Evolutionary conservation across 2,113 vertebrate genomes (phyloP), one percentile per base, ranked within the genome.

Genomic region (cat (Felis catus)): DNA sequence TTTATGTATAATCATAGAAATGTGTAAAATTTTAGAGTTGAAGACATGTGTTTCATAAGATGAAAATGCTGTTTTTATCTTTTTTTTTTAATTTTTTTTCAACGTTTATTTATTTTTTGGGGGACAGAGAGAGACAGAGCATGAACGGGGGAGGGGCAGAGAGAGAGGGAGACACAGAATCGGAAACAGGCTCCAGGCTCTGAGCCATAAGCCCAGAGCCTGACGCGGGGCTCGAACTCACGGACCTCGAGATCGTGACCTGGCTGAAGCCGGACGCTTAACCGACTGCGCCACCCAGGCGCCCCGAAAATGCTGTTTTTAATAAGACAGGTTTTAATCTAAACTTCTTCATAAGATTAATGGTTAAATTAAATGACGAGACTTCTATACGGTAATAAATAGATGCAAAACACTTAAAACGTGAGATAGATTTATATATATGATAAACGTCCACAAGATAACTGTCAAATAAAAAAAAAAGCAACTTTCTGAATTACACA

Each of bases 281-380:
- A 36, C 36, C 36, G 36, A 36, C 36, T 36, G 36, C 36, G 36
- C 36, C 36, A 36, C 36, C 36, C 36, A 36, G 36, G 36, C 36
- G 36, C 36, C 36, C 36, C 36, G 10, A 89, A 94, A 85, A 78
- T 48, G 41, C 19, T 65, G 48, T 82, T 95, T 94, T 41, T 86
- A 63, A 63, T 74, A 84, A 48, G 92, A 61, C 13, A 93, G 23
- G 1, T 71, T 73, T 96, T 74, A 74, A 61, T 71, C 48, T 85
- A 93, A 92, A 96, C 63, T 76, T 94, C 51, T 93, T 23, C 41
- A 76, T 51, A 66, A 94, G 23, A 27, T 2, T 80, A 93, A 92
- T n/a, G 23, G 51, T 53, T 95, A 94, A 92, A 55, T 78, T 83
- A 87, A 89, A 85, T 82, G 48, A 83, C 1, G 12, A 23, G 23